phyloP scores from a whole-genome alignment of 2,113 vertebrate genomes.

The Morphnarchus princeps region DNA sequence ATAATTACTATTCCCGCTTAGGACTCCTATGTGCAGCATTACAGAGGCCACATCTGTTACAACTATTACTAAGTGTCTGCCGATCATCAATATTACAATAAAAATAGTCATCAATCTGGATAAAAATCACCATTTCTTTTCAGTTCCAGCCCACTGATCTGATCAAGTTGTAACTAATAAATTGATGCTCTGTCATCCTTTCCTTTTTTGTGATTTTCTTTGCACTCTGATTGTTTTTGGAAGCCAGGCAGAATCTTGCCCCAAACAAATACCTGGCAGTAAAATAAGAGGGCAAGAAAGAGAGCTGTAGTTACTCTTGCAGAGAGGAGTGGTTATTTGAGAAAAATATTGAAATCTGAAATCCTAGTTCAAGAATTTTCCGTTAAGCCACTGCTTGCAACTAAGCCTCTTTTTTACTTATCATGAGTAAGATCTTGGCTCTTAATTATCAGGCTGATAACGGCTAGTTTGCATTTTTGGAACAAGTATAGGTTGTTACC shows the following conservation, averaged over 20 bases:
- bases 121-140: conserved; percentile 45
- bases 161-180: conserved; percentile 2
- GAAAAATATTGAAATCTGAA: neutral
- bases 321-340: neutral
- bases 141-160: conserved; percentile 19
- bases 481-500: neutral
- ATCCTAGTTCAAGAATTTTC: neutral
- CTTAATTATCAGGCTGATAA: neutral
- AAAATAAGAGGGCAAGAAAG: neutral
- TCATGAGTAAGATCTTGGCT: neutral
- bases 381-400: neutral
- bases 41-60: conserved; percentile 71
- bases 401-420: neutral
- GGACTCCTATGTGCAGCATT: neutral
- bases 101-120: conserved; percentile 68
- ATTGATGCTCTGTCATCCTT: neutral
- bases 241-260: neutral
- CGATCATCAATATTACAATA: conserved; percentile 58
- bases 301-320: neutral
- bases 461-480: neutral
- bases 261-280: neutral
- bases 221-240: neutral
- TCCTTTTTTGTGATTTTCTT: neutral
- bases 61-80: conserved; percentile 49
- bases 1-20: conserved; percentile 65